phyloP scores from a whole-genome alignment of 2,113 vertebrate species.

The Onychostoma macrolepis region DNA sequence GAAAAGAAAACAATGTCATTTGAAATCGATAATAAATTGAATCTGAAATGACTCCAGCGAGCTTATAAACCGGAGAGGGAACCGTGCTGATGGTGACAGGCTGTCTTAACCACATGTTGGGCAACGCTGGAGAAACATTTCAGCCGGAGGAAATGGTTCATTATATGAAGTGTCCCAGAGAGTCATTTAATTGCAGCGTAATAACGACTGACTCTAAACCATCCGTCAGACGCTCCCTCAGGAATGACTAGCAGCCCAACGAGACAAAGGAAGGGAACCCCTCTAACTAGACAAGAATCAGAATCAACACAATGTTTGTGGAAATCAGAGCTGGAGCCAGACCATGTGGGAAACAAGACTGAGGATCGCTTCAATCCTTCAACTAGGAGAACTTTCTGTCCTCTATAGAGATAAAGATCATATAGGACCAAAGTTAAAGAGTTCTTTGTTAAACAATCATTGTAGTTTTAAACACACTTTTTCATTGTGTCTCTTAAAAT shows the following conservation, averaged over 20 bases:
- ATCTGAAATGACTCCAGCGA: background rate
- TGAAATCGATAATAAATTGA: background rate
- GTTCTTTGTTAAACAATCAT: background rate
- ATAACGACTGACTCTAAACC: constrained; percentile 39
- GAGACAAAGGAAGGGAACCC: background rate
- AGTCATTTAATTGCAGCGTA: constrained; percentile 41
- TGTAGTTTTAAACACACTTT: background rate
- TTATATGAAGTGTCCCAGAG: constrained; percentile 35
- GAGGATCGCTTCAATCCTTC: background rate
- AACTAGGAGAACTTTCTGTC: background rate
- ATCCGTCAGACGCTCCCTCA: constrained; percentile 17
- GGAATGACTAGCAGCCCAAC: background rate
- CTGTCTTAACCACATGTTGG: constrained; percentile 40
- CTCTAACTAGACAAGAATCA: background rate
- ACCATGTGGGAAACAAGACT: background rate
- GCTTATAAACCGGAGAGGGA: background rate
- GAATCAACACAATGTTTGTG: background rate
- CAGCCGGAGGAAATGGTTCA: constrained; percentile 25
- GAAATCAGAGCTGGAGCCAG: constrained; percentile 10
- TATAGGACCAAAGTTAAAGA: background rate
- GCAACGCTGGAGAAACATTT: constrained; percentile 16
- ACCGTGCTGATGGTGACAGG: constrained; percentile 28
- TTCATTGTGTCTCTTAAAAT: background rate
- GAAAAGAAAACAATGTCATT: background rate
- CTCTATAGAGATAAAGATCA: background rate